Percentiles rank a stretch among this genome's conserved stretches.
Evolutionary conservation across 2,888 invertebrate species (phyloP).

Genomic region (Tiliacea aurago): DNA sequence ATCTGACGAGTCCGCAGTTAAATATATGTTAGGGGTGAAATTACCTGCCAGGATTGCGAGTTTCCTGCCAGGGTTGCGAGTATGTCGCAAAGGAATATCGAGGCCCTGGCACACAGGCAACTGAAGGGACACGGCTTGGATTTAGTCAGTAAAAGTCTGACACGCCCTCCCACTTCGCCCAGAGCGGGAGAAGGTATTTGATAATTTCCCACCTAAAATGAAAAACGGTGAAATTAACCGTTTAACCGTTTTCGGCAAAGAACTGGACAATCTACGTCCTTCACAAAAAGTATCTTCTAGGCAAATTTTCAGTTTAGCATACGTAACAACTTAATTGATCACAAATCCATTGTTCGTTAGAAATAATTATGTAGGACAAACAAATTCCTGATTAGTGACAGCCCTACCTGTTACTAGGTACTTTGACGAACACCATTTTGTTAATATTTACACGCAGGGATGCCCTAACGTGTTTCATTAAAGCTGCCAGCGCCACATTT

Average conservation of each 20-base stretch:
- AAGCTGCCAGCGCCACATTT: slow-evolving; percentile 37
- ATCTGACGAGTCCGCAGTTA: not conserved
- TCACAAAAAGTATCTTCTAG: not conserved
- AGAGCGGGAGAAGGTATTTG: too few relatives aligned
- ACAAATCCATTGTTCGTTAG: not conserved
- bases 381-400: not conserved
- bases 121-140: too few relatives aligned
- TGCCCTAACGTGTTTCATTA: slow-evolving; percentile 49
- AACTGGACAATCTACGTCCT: not conserved
- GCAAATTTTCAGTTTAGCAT: not conserved
- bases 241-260: not conserved
- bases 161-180: too few relatives aligned
- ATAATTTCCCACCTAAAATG: too few relatives aligned
- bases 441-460: slow-evolving; percentile 44
- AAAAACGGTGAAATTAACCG: too few relatives aligned
- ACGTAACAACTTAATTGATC: not conserved
- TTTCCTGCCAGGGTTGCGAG: too few relatives aligned
- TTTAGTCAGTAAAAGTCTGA: too few relatives aligned
- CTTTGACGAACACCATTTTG: slow-evolving; percentile 38
- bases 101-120: too few relatives aligned
- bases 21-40: too few relatives aligned
- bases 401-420: slow-evolving; percentile 18
- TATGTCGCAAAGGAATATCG: too few relatives aligned
- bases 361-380: not conserved
- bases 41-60: too few relatives aligned